Evolutionary conservation across 2,113 vertebrate genomes (phyloP).

Genomic region (Bufo gargarizans): DNA sequence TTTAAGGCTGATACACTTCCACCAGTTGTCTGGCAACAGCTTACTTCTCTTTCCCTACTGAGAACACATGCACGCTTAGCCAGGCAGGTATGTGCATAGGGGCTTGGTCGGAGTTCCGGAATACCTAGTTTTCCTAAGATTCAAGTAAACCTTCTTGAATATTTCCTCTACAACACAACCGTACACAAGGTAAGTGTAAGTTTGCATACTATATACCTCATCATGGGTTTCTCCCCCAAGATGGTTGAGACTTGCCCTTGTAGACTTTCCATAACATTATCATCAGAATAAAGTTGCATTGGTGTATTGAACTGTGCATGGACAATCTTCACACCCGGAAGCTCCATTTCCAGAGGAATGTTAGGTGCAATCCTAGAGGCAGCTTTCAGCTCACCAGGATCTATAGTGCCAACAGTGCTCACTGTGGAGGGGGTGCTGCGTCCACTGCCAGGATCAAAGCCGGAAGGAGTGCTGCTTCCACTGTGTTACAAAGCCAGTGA

Average conservation of each 20-base stretch:
- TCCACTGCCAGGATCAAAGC: constrained; percentile 74
- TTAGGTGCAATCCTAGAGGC: constrained; percentile 80
- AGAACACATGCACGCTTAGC: too few species aligned
- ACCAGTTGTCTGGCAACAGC: too few species aligned
- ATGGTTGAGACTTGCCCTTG: constrained; percentile 82
- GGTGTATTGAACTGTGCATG: constrained; percentile 83
- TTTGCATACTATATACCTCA: constrained; percentile 70
- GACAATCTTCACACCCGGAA: constrained; percentile 80
- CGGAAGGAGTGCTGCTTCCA: constrained; percentile 77
- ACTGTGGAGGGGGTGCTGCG: constrained; percentile 72
- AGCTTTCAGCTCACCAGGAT: constrained; percentile 78
- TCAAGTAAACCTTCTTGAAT: neutral
- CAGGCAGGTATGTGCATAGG: too few species aligned
- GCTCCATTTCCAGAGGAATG: constrained; percentile 80
- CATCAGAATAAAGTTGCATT: constrained; percentile 82
- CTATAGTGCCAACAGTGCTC: constrained; percentile 77
- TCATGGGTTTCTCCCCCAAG: constrained; percentile 72
- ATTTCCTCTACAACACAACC: neutral
- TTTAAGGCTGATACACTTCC: too few species aligned
- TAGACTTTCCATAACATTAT: constrained; percentile 82
- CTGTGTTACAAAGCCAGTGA: constrained; percentile 66
- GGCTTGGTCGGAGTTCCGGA: too few species aligned
- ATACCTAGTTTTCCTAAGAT: neutral
- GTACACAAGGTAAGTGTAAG: neutral
- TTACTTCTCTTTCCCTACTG: too few species aligned